phyloP scores from a whole-genome alignment of 1,140 invertebrate species.

The Protaetia brevitarsis region DNA sequence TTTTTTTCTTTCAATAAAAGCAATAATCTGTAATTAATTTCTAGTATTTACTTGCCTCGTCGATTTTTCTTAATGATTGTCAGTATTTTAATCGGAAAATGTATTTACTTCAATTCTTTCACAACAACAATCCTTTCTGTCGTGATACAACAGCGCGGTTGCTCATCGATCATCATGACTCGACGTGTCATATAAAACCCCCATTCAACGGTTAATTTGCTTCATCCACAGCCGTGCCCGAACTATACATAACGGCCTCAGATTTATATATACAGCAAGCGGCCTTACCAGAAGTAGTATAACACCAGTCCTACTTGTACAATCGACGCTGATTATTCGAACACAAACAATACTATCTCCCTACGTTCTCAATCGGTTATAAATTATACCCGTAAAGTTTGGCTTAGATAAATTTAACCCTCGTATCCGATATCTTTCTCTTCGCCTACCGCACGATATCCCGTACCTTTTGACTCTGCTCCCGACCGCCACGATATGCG shows the following conservation, averaged over 20 bases:
- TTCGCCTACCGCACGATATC: not conserved
- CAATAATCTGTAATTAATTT: too few species aligned
- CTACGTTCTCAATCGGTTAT: not conserved
- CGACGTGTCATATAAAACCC: not conserved
- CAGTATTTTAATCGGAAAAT: too few species aligned
- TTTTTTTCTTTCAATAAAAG: too few species aligned
- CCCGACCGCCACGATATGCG: not conserved
- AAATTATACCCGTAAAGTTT: slow-evolving; percentile 16
- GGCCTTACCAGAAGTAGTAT: not conserved
- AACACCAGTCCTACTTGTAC: not conserved
- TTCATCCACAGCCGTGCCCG: not conserved
- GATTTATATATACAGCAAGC: not conserved
- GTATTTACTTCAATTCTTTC: too few species aligned
- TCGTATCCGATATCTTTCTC: not conserved
- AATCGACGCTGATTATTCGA: slow-evolving; percentile 1
- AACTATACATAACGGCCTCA: not conserved
- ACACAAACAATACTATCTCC: slow-evolving; percentile 14
- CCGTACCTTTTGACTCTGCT: too few species aligned
- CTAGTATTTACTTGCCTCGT: too few species aligned
- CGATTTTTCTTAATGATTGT: too few species aligned
- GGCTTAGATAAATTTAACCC: slow-evolving; percentile 13
- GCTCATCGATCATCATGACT: not conserved
- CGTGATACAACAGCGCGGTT: too few species aligned
- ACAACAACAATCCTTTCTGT: too few species aligned
- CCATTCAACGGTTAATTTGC: not conserved